Percentiles rank a stretch among this genome's conserved stretches.
phyloP scores from a whole-genome alignment of 1,140 invertebrate species.

The Sarcophaga bullata region DNA sequence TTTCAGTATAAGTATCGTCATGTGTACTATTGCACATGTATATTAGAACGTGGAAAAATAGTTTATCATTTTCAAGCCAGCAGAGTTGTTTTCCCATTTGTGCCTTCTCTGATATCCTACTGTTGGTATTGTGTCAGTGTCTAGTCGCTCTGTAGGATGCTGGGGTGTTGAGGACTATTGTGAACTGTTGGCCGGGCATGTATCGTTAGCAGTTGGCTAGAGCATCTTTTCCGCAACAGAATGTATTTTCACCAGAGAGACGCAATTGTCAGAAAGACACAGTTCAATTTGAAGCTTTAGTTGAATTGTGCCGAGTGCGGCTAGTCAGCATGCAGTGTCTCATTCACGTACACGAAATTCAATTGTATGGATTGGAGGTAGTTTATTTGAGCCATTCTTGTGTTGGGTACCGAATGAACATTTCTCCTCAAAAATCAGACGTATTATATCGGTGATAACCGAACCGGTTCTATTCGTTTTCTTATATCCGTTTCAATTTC shows the following conservation, averaged over 20 bases:
- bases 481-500: constrained; percentile 62
- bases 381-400: constrained; percentile 75
- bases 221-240: constrained; percentile 76
- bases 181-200: constrained; percentile 66
- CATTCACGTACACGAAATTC: constrained; percentile 87
- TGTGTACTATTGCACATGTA: too few relatives aligned
- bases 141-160: constrained; percentile 66
- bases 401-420: constrained; percentile 72
- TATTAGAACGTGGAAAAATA: too few relatives aligned
- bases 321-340: constrained; percentile 80
- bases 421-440: constrained; percentile 54
- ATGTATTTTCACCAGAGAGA: constrained; percentile 85
- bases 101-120: constrained; percentile 66
- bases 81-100: constrained; percentile 49
- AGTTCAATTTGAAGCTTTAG: constrained; percentile 75
- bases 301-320: constrained; percentile 76
- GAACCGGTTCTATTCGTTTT: constrained; percentile 67
- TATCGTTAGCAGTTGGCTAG: constrained; percentile 70
- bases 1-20: too few relatives aligned
- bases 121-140: constrained; percentile 67
- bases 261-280: constrained; percentile 86
- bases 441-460: constrained; percentile 66
- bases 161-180: constrained; percentile 64
- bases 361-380: constrained; percentile 78
- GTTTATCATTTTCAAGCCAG: too few relatives aligned